phyloP scores from a whole-genome alignment of 1,140 invertebrate species.

The Lutraria rhynchaena region DNA sequence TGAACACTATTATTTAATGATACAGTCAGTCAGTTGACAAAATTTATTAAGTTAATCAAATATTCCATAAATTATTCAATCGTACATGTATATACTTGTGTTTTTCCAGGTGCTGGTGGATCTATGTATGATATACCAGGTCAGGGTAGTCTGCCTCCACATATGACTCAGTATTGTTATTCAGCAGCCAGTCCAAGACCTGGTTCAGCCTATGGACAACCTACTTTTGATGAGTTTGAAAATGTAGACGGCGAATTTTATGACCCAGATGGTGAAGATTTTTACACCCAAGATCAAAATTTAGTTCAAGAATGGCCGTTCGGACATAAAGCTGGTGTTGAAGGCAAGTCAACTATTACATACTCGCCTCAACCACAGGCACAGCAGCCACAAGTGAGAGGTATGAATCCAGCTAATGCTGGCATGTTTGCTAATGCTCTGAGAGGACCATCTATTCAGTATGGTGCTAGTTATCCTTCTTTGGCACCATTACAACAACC shows the following conservation, averaged over 20 bases:
- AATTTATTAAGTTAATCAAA: no score
- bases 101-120: slow-evolving; percentile 15
- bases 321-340: slow-evolving; percentile 65
- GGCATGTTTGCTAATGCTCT: slow-evolving; percentile 76
- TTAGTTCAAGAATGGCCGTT: slow-evolving; percentile 73
- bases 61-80: no score
- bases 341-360: slow-evolving; percentile 70
- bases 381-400: slow-evolving; percentile 55
- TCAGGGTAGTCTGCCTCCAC: slow-evolving; percentile 40
- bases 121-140: slow-evolving; percentile 43
- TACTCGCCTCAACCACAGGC: slow-evolving; percentile 63
- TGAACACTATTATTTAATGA: no score
- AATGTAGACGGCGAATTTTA: slow-evolving; percentile 71
- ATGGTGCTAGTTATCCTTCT: slow-evolving; percentile 50
- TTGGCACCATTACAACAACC: slow-evolving; percentile 34
- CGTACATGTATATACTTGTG: no score
- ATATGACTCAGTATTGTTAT: slow-evolving; percentile 52
- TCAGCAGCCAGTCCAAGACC: slow-evolving; percentile 32
- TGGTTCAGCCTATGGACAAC: slow-evolving; percentile 53
- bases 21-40: no score
- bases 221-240: slow-evolving; percentile 67
- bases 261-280: slow-evolving; percentile 63
- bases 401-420: slow-evolving; percentile 61
- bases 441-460: slow-evolving; percentile 75
- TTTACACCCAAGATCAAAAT: slow-evolving; percentile 62